phyloP scores from a whole-genome alignment of 1,140 invertebrate genomes.

The Drosophila athabasca region DNA sequence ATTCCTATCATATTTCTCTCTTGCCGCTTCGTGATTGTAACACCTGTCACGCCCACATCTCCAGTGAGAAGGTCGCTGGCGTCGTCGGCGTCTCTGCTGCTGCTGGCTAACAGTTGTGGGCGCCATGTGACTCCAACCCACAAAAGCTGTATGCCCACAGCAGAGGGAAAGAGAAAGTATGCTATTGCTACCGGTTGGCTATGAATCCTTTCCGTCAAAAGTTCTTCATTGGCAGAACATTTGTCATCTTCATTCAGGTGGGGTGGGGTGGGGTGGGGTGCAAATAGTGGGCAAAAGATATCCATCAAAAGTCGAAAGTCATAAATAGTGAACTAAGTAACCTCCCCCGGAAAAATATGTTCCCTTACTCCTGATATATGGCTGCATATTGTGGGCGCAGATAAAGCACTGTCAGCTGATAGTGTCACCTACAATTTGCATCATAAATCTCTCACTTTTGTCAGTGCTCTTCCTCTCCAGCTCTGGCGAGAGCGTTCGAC shows the following conservation, averaged over 20 bases:
- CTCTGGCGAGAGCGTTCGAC: no score
- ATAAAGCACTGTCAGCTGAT: slow-evolving; percentile 49
- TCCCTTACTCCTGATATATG: slow-evolving; percentile 21
- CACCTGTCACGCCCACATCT: no score
- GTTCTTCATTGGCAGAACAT: neutral
- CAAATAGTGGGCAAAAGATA: slow-evolving; percentile 45
- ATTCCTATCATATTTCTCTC: no score
- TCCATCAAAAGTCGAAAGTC: slow-evolving; percentile 33
- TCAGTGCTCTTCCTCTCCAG: neutral
- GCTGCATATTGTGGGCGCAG: slow-evolving; percentile 19
- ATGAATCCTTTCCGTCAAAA: slow-evolving; percentile 1
- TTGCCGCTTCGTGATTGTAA: no score
- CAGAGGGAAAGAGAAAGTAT: slow-evolving; percentile 8
- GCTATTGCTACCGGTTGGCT: slow-evolving; percentile 1
- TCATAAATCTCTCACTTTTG: slow-evolving; percentile 36
- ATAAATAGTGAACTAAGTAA: slow-evolving; percentile 23
- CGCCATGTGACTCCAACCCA: slow-evolving; percentile 32
- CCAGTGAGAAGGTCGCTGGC: slow-evolving; percentile 11
- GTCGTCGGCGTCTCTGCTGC: slow-evolving; percentile 18
- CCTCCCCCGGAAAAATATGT: slow-evolving; percentile 7
- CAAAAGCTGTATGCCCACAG: slow-evolving; percentile 6
- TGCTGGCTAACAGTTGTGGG: slow-evolving; percentile 49
- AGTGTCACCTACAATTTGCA: slow-evolving; percentile 45
- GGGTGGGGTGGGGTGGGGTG: no score
- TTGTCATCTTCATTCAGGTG: neutral